These are phyloP conservation scores for Phataginus tetradactyla DNA, from an alignment of 2,797 vertebrate genomes.

Conservation along the genomic window DNA sequence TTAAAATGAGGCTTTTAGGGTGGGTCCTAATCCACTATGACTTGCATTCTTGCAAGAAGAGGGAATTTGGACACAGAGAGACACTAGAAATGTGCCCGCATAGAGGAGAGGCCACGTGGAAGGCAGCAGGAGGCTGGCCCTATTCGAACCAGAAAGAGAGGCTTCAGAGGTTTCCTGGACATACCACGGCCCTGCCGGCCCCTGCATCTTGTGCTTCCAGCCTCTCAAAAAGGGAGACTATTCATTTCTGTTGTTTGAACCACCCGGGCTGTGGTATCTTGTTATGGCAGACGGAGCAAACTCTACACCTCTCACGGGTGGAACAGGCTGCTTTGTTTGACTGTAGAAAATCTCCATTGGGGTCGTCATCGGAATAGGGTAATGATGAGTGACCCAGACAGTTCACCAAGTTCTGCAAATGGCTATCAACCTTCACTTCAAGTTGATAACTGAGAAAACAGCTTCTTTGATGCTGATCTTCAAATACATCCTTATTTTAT, in stretches of 20 bases:
- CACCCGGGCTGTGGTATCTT: not conserved
- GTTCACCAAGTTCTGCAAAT: not conserved
- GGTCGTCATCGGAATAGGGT: not conserved
- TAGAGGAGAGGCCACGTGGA: fast-evolving
- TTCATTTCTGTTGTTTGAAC: not conserved
- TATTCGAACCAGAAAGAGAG: not conserved
- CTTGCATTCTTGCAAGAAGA: not conserved
- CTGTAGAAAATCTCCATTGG: not conserved
- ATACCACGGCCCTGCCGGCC: not conserved
- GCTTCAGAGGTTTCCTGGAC: not conserved
- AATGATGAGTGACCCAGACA: not conserved
- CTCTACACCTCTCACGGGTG: not conserved
- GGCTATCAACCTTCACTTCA: not conserved
- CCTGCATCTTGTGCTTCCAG: not conserved
- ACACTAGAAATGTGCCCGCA: not conserved
- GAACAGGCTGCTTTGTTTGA: not conserved
- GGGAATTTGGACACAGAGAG: not conserved
- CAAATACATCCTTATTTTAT: not conserved
- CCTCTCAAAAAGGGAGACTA: not conserved
- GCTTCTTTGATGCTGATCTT: not conserved
- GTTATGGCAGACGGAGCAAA: not conserved
- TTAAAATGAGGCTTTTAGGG: not conserved
- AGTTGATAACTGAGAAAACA: constrained; percentile 17
- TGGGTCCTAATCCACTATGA: not conserved
- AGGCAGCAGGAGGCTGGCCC: not conserved